Conservation (phyloP, 2,888 invertebrate species). For the Volucella inflata region DNA sequence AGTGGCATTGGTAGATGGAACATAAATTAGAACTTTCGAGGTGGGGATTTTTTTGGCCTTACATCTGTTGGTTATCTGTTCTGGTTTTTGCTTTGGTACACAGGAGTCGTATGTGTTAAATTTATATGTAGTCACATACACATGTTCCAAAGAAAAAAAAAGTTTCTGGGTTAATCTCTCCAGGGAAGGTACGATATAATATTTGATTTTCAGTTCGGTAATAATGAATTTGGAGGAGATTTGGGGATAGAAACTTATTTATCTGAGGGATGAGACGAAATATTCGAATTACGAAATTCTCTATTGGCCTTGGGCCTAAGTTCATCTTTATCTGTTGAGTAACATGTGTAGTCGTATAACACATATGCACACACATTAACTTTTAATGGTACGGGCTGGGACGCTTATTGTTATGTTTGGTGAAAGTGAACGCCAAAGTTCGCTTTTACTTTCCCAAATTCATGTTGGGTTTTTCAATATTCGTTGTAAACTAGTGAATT, state of each 20-base stretch:
- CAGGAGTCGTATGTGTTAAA: not conserved
- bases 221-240: slow-evolving; percentile 32
- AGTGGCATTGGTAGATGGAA: slow-evolving; percentile 3
- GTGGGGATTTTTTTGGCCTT: slow-evolving; percentile 11
- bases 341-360: not conserved
- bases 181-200: slow-evolving; percentile 34
- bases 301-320: slow-evolving; percentile 10
- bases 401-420: no score
- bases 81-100: not conserved
- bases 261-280: no score
- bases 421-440: no score
- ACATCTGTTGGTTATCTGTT: slow-evolving; percentile 7
- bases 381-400: no score
- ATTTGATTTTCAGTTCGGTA: slow-evolving; percentile 29
- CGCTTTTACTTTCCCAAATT: no score
- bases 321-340: slow-evolving; percentile 6
- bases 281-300: not conserved
- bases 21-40: slow-evolving; percentile 36
- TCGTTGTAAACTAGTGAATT: no score
- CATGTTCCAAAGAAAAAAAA: not conserved
- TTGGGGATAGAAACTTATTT: slow-evolving; percentile 10
- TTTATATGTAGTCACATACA: no score
- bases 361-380: not conserved
- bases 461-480: no score
- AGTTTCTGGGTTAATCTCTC: slow-evolving; percentile 48